Conservation (phyloP, 2,888 invertebrate species). For the Luffia ferchaultella region DNA sequence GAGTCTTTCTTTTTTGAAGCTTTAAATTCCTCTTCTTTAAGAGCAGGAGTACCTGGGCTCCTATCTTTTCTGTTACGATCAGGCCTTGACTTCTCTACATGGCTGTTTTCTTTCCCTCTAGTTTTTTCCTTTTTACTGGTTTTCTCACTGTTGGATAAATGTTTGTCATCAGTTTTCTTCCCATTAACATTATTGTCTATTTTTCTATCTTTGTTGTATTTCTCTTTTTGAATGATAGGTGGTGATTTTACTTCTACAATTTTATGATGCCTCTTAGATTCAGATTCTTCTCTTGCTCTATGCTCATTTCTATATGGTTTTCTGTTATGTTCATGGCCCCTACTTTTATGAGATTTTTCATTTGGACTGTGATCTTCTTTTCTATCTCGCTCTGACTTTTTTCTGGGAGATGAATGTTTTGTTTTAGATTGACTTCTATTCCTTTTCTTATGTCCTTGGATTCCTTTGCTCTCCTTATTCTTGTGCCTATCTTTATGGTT, state of each 20-base stretch:
- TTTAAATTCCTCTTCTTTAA: constrained; percentile 8
- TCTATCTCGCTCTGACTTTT: constrained; percentile 10
- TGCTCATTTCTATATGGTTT: constrained; percentile 9
- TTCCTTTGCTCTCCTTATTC: constrained; percentile 3
- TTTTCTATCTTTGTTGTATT: constrained; percentile 10
- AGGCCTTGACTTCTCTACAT: constrained; percentile 5
- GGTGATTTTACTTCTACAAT: neutral
- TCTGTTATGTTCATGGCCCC: neutral
- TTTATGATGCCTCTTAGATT: neutral
- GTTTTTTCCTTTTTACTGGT: constrained; percentile 3
- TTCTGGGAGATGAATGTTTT: constrained; percentile 12
- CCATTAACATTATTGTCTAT: constrained; percentile 14
- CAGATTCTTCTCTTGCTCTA: constrained; percentile 7
- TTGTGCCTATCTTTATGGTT: constrained; percentile 1
- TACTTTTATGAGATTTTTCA: neutral
- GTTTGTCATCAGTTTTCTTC: constrained; percentile 7
- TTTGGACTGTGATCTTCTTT: neutral
- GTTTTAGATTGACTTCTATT: constrained; percentile 22
- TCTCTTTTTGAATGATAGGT: constrained; percentile 5
- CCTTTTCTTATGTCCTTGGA: constrained; percentile 33
- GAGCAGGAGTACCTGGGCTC: constrained; percentile 6
- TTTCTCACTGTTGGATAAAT: neutral
- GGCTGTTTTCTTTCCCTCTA: constrained; percentile 9
- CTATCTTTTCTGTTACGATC: constrained; percentile 10
- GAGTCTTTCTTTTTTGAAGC: constrained; percentile 13